phyloP scores from a whole-genome alignment of 2,888 invertebrate genomes.

The Meiosimyza platycephala region DNA sequence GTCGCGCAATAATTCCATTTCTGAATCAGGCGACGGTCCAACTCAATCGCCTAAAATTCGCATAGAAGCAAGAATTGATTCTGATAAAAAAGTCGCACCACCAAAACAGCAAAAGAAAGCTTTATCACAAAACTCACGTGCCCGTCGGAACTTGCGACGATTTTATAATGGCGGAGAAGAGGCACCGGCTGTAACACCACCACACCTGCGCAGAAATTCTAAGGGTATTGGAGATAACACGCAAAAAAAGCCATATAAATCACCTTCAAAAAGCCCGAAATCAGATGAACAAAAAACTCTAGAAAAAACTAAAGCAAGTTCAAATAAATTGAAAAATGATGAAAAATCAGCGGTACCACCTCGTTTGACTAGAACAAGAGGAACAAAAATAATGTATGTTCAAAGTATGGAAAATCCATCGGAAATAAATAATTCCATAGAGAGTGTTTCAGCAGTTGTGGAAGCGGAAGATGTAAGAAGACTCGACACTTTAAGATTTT shows the following conservation, averaged over 20 bases:
- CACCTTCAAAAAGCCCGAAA: not conserved
- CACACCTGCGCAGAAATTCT: constrained; percentile 37
- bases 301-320: not conserved
- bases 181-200: not conserved
- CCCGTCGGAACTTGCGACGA: constrained; percentile 40
- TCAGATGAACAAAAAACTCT: not conserved
- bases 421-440: not conserved
- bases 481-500: constrained; percentile 12
- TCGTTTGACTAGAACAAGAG: constrained; percentile 7
- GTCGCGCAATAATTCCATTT: constrained; percentile 43
- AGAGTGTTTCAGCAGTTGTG: not conserved
- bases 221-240: constrained; percentile 36
- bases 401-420: not conserved
- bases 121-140: constrained; percentile 29
- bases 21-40: constrained; percentile 42
- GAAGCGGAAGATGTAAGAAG: constrained; percentile 41
- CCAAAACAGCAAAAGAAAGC: constrained; percentile 16
- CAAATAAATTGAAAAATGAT: not conserved
- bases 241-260: not conserved
- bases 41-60: constrained; percentile 52
- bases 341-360: not conserved
- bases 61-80: constrained; percentile 53
- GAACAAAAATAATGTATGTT: not conserved
- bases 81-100: constrained; percentile 46
- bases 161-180: constrained; percentile 8